Conservation (phyloP, 92 coral and sea anemone species). For the Paragorgia papillata region DNA sequence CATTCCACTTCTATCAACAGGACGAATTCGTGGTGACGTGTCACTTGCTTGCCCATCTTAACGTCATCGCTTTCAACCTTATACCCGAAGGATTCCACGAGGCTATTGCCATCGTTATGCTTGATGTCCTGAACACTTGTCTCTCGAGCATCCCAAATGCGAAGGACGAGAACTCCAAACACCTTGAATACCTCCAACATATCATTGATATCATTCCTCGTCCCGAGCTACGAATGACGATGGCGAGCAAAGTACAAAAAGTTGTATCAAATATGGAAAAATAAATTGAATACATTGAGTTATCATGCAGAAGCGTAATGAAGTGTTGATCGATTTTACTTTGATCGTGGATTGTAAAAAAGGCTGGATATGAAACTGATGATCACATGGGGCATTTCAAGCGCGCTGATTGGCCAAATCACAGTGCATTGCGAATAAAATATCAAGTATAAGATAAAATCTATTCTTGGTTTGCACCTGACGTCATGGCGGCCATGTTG, state of each 20-base stretch:
- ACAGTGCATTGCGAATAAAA: too few species aligned
- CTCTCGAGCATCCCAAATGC: neutral
- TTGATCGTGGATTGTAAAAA: too few species aligned
- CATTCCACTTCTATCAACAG: too few species aligned
- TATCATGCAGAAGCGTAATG: too few species aligned
- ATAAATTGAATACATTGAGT: neutral
- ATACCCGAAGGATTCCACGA: conserved; percentile 28
- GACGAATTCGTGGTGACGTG: conserved; percentile 1
- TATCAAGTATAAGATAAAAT: too few species aligned
- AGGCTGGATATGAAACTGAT: too few species aligned
- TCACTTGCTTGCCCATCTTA: conserved; percentile 23
- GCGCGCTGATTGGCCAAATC: too few species aligned
- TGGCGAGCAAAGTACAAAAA: neutral
- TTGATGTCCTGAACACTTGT: conserved; percentile 16
- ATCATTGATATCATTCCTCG: conserved; percentile 17
- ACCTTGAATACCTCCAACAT: neutral
- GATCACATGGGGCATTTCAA: too few species aligned
- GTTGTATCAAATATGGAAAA: conserved; percentile 5
- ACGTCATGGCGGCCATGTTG: too few species aligned
- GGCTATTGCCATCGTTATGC: conserved; percentile 23
- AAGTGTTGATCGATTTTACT: too few species aligned
- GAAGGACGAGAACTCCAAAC: conserved; percentile 4
- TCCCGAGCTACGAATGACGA: conserved; percentile 5
- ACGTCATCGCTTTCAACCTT: neutral
- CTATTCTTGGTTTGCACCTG: too few species aligned